Evolutionary conservation across 1,140 invertebrate genomes (phyloP), one percentile per base, ranked within the genome.

Genomic region (Aplysia californica): DNA sequence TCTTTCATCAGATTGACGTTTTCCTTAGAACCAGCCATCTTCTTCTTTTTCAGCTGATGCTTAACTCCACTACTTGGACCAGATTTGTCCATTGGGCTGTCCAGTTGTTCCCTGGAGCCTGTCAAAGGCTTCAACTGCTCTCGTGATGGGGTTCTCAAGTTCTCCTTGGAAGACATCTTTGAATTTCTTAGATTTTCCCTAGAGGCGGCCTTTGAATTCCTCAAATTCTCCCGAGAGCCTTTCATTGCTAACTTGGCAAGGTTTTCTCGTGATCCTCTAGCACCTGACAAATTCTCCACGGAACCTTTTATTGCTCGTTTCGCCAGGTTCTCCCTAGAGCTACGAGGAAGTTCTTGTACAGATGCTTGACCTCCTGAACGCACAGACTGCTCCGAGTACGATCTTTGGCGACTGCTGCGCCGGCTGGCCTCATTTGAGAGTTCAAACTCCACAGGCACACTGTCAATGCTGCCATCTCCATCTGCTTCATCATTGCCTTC

Each of bases 401-500:
- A 65, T 23, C 72, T 65, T 2, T 36, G 26, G n/a, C 15, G 29
- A 1, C 4, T 29, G 15, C 2, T 1, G 18, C 56, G 21, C n/a
- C n/a, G 20, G 18, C 1, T 5, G 15, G 21, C 23, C 3, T 73
- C 70, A 20, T 26, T 29, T 29, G 18, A 15, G 29, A 29, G 26
- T 10, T 58, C 72, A n/a, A n/a, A n/a, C n/a, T n/a, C n/a, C n/a
- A n/a, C n/a, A n/a, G n/a, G n/a, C 6, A 50, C 29, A 39, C 39
- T 31, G 1, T 50, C 36, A 41, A 15, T 39, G 36, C 20, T 36
- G 6, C 21, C 78, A 10, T 78, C 64, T 1, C 41, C 59, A 44
- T 80, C 77, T 36, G 66, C 58, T 41, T 68, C 64, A 21, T 66
- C 64, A 5, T 59, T 68, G 6, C 38, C 58, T 15, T 56, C 55